Percentiles rank a stretch among this genome's conserved stretches.
These are phyloP conservation scores for Lichenostomus cassidix DNA, from an alignment of 2,113 vertebrate genomes.

Conservation along the genomic window DNA sequence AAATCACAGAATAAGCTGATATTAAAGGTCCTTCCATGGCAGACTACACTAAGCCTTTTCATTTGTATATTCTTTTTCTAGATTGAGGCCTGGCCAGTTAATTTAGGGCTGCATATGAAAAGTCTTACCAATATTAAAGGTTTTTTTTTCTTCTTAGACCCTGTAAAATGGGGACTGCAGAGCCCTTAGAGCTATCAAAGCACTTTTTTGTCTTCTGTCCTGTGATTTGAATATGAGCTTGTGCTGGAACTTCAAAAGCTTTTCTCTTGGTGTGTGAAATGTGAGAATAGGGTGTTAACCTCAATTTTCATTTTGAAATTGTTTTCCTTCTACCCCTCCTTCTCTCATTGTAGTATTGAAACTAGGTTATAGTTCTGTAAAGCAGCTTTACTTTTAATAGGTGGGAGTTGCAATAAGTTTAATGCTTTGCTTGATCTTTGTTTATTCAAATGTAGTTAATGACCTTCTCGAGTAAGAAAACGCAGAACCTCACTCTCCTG, in stretches of 20 bases:
- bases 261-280: not conserved
- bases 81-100: not conserved
- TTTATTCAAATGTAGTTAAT: conserved; percentile 59
- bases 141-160: not conserved
- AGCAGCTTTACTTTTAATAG: conserved; percentile 32
- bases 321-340: not conserved
- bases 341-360: not conserved
- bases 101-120: not conserved
- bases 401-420: not conserved
- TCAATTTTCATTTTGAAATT: not conserved
- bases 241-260: not conserved
- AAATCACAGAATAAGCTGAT: not conserved
- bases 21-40: not conserved
- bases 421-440: conserved; percentile 22
- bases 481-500: not conserved
- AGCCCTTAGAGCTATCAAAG: not conserved
- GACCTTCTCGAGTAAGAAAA: conserved; percentile 18
- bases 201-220: not conserved
- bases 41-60: not conserved
- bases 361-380: not conserved
- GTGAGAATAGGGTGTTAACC: not conserved
- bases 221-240: not conserved
- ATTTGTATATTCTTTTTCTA: not conserved
- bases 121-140: not conserved
- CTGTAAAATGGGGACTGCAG: not conserved